Base-by-base conservation (phyloP, 2,113 vertebrate genomes). In the Hiodon tergisus region DNA sequence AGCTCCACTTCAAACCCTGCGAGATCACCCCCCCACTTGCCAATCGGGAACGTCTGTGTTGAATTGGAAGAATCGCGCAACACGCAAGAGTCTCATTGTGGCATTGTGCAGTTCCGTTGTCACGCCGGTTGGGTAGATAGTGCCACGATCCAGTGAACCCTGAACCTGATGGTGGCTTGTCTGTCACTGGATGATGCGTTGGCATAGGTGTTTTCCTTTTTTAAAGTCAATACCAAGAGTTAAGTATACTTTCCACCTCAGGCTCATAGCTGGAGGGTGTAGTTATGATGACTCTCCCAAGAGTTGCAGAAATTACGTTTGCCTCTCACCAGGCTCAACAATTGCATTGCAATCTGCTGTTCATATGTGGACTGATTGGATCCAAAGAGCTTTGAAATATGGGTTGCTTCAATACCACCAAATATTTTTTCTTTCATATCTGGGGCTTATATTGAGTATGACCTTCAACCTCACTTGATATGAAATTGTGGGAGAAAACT, bases 141-240 rank as follows among this genome's bases (percentile, higher is more conserved):
- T 10, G 48, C 50, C 4, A 31, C 51, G 13, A 59, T 47, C 54
- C 54, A 53, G 55, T 71, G 52, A 57, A 31, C 72, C 16, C 1
- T 2, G 6, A 11, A 13, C 58, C 72, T 62, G 75, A 76, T 10
- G 51, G 69, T 74, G 78, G 78, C 58, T 81, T 83, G 75, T 72
- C 85, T 84, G 83, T 83, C 84, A 84, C 73, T 65, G 72, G 79
- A 77, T 85, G 84, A 87, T 89, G 82, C 81, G 81, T 82, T 81
- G 79, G 83, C 83, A 85, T 81, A 73, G 82, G 83, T 80, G 82
- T 81, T 79, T 81, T 83, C 88, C 88, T 84, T 86, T 89, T 89
- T 90, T 84, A 90, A 89, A 88, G 87, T 89, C 88, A 88, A 85
- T 87, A 83, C 81, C 78, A 70, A 74, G 78, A 79, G 82, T 82